phyloP scores from a whole-genome alignment of 2,888 invertebrate species.

The Vandiemenella viatica region DNA sequence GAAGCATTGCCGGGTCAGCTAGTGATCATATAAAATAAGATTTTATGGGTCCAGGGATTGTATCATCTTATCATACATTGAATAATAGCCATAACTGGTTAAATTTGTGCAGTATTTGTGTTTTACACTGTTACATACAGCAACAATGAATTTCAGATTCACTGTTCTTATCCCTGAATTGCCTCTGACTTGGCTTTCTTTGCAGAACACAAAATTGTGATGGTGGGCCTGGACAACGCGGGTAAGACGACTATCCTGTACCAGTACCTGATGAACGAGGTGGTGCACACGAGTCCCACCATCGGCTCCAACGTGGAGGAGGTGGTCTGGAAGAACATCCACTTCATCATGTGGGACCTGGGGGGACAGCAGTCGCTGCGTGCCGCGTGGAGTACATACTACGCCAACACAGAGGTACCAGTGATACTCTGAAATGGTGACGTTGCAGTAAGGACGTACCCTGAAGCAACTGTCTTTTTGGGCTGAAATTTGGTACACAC shows the following conservation, averaged over 20 bases:
- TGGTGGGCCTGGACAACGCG: conserved; percentile 95
- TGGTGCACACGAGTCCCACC: conserved; percentile 94
- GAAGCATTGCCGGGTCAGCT: too few relatives aligned
- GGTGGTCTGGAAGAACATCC: conserved; percentile 92
- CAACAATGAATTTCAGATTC: too few relatives aligned
- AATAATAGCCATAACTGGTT: too few relatives aligned
- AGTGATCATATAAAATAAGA: too few relatives aligned
- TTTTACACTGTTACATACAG: background rate
- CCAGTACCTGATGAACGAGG: conserved; percentile 92
- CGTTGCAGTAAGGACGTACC: too few relatives aligned
- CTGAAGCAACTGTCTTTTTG: too few relatives aligned
- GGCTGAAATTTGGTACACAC: too few relatives aligned
- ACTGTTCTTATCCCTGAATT: too few relatives aligned
- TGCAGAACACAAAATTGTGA: conserved; percentile 77
- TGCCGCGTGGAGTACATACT: conserved; percentile 98
- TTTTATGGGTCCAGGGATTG: too few relatives aligned
- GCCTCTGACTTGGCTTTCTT: background rate
- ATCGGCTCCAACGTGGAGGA: conserved; percentile 98
- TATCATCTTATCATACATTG: too few relatives aligned
- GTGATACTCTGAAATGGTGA: too few relatives aligned
- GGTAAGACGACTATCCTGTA: conserved; percentile 97
- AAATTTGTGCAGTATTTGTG: too few relatives aligned
- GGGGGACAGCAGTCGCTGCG: conserved; percentile 92
- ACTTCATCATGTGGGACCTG: conserved; percentile 97
- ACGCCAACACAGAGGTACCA: conserved; percentile 89